phyloP scores from a whole-genome alignment of 2,113 vertebrate genomes.

The Pristiophorus japonicus region DNA sequence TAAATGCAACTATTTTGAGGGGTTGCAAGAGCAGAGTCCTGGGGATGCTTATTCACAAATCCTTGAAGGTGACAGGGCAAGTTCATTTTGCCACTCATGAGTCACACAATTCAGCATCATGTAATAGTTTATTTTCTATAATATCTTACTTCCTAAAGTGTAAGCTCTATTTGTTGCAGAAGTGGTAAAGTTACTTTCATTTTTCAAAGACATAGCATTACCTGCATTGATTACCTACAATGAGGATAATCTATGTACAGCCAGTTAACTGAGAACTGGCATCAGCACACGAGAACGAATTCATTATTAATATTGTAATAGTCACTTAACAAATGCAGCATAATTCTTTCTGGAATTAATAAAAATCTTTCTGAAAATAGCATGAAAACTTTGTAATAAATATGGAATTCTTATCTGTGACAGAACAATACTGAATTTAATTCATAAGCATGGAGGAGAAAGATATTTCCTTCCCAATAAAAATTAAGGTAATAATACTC shows the following conservation, averaged over 20 bases:
- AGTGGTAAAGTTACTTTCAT: not conserved
- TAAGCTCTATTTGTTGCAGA: not conserved
- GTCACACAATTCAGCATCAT: no score
- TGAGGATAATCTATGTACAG: no score
- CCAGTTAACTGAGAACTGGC: not conserved
- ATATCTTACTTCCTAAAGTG: not conserved
- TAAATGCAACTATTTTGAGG: no score
- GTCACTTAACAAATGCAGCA: not conserved
- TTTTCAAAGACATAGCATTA: not conserved
- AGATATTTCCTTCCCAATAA: not conserved
- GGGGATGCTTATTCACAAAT: no score
- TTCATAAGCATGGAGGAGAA: not conserved
- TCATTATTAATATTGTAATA: not conserved
- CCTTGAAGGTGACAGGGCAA: no score
- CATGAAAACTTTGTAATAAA: not conserved
- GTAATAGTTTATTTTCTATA: no score
- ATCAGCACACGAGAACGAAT: not conserved
- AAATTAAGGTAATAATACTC: not conserved
- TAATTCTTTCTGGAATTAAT: not conserved
- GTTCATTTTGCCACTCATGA: no score
- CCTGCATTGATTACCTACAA: not conserved
- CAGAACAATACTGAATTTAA: not conserved
- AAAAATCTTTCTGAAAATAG: not conserved
- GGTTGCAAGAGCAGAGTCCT: no score
- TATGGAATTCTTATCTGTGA: not conserved